A percentile compares a stretch with the other conserved stretches of the same genome.
phyloP scores from a whole-genome alignment of 1,140 invertebrate species.

The Drosophila melanogaster region DNA sequence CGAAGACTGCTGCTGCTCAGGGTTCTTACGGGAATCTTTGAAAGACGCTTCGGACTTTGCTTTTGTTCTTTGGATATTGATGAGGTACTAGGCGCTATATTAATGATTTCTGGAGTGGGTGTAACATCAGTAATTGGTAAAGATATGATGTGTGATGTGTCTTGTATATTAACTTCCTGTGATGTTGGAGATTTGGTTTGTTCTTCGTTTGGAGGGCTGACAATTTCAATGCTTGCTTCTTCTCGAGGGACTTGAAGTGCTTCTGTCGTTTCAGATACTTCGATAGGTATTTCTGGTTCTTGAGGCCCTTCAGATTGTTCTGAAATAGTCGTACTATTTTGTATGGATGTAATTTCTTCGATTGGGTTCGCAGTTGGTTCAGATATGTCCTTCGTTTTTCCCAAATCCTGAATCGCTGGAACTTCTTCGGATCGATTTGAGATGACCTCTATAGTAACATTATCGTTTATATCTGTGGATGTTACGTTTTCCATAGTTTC shows the following conservation, averaged over 20 bases:
- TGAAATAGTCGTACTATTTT: too few species aligned
- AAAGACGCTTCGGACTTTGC: conserved; percentile 50
- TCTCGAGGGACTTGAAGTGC: neutral
- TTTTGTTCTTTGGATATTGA: conserved; percentile 10
- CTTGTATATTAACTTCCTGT: neutral
- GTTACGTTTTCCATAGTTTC: too few species aligned
- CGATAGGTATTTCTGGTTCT: neutral
- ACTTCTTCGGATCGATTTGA: too few species aligned
- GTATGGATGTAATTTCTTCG: too few species aligned
- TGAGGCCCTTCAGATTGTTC: neutral
- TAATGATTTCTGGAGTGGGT: too few species aligned
- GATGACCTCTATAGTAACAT: too few species aligned
- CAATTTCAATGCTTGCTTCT: too few species aligned
- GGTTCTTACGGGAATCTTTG: conserved; percentile 72
- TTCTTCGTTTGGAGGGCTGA: neutral
- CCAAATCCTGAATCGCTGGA: too few species aligned
- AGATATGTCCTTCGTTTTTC: neutral
- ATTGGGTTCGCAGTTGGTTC: too few species aligned
- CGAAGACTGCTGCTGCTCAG: conserved; percentile 54
- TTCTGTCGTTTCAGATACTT: neutral
- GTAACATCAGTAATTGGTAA: too few species aligned
- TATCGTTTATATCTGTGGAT: neutral
- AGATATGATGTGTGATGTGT: too few species aligned
- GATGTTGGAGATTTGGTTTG: neutral
- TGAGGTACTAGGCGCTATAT: neutral